Base-by-base conservation (phyloP, 2,797 vertebrate species). In the Kryptolebias ocellatus region DNA sequence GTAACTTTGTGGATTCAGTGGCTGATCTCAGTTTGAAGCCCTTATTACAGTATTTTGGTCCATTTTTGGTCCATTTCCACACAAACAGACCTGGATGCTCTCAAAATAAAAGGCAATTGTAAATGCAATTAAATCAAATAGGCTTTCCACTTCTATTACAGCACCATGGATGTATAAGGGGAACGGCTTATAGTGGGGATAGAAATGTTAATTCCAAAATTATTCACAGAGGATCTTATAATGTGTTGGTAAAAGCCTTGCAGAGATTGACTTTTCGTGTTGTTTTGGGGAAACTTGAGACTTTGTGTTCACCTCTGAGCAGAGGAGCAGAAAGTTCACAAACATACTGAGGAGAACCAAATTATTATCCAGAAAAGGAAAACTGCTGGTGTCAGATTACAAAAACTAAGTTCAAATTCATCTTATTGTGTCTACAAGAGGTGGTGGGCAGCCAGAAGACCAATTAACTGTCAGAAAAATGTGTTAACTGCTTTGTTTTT, bases 281-380 rank as follows among this genome's bases (percentile, higher is more conserved):
- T 37, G 63, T 17, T 12, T 42, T 42, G 39, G 39, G 64, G 4
- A n/a, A 52, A 18, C 44, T 60, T 29, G 49, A 17, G 29, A 16
- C 4, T 49, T 28, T 0, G 15, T 68, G 27, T 50, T 50, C 14
- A 8, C 34, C 64, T 93, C 91, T 0, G 64, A 81, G 44, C 90
- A 85, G 0, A 80, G 49, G 1, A 44, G 42, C 14, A 15, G 42
- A 44, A 44, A 5, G 34, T 34, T 34, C 34, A 34, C 34, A 34
- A 34, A 34, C 34, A 9, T 4, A 34, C 34, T 34, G 34, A 34
- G 34, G 20, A 24, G 20, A 34, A 34, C 9, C 6, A 34, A 34
- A 34, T 34, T 34, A 34, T 34, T 34, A 34, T 34, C 4, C 31
- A 34, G 31, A 7, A 34, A 34, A 34, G 31, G 31, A 34, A 34